Evolutionary conservation across 2,888 invertebrate genomes (phyloP).

Genomic region (Lordiphosa andalusiaca): DNA sequence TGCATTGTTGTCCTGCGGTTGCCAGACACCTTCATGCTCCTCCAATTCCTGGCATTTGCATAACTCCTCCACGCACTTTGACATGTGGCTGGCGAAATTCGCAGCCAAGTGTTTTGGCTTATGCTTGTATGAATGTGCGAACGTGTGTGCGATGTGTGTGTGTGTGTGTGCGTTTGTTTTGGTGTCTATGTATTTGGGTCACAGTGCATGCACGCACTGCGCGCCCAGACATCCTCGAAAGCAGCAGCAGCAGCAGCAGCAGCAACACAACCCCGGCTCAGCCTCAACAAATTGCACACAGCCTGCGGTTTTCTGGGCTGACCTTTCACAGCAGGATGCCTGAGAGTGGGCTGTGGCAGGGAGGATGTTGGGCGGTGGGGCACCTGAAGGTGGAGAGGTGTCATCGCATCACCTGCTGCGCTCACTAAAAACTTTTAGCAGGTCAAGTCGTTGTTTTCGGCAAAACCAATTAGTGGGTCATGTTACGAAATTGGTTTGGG

Average conservation of each 20-base stretch:
- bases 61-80: conserved; percentile 72
- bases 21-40: conserved; percentile 38
- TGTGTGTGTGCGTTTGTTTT: conserved; percentile 13
- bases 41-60: conserved; percentile 59
- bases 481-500: conserved; percentile 24
- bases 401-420: conserved; percentile 57
- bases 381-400: conserved; percentile 38
- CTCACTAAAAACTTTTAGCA: conserved; percentile 56
- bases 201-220: conserved; percentile 44
- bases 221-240: conserved; percentile 35
- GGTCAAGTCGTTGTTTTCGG: conserved; percentile 56
- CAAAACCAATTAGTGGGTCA: conserved; percentile 69
- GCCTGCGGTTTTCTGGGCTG: conserved; percentile 60
- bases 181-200: conserved; percentile 61
- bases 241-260: conserved; percentile 6
- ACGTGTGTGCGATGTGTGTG: background rate
- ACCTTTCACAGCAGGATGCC: conserved; percentile 54
- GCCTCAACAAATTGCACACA: conserved; percentile 44
- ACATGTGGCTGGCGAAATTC: conserved; percentile 56
- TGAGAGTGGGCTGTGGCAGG: background rate
- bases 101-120: conserved; percentile 51
- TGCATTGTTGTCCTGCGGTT: conserved; percentile 46
- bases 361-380: background rate
- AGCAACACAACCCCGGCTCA: conserved; percentile 21
- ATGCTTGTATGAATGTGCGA: conserved; percentile 8